These are phyloP conservation scores for Phoenicopterus ruber DNA, from an alignment of 2,113 vertebrate genomes.

Conservation along the genomic window DNA sequence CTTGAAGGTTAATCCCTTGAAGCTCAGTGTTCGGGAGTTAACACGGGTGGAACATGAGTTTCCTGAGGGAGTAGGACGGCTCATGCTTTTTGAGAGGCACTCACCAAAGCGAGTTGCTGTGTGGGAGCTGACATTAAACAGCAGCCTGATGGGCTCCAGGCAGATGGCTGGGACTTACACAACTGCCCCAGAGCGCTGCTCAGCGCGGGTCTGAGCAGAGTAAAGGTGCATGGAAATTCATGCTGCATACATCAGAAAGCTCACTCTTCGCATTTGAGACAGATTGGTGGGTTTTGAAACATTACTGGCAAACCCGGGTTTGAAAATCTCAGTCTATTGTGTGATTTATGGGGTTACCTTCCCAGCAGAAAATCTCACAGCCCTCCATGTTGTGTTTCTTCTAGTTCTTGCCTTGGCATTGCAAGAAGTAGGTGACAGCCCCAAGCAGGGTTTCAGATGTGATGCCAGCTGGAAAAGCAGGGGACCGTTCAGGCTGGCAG, in stretches of 20 bases:
- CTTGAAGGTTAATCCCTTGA: neutral
- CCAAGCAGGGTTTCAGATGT: neutral
- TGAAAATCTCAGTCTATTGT: neutral
- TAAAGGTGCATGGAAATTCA: neutral
- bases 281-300: neutral
- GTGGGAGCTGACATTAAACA: neutral
- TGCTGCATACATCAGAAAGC: neutral
- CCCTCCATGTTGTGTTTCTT: neutral
- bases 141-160: neutral
- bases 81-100: neutral
- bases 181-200: neutral
- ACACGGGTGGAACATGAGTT: neutral
- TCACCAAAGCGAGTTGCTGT: accelerated
- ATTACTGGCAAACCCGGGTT: neutral
- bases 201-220: accelerated
- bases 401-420: neutral
- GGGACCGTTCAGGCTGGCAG: neutral
- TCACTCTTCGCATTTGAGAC: neutral
- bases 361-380: neutral
- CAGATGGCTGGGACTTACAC: neutral
- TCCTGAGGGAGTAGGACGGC: neutral
- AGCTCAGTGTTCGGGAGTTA: neutral
- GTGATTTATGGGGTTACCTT: neutral
- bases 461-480: neutral
- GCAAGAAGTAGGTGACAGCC: neutral